Conservation (phyloP, 2,888 invertebrate species). For the Lasioglossum villosulum region DNA sequence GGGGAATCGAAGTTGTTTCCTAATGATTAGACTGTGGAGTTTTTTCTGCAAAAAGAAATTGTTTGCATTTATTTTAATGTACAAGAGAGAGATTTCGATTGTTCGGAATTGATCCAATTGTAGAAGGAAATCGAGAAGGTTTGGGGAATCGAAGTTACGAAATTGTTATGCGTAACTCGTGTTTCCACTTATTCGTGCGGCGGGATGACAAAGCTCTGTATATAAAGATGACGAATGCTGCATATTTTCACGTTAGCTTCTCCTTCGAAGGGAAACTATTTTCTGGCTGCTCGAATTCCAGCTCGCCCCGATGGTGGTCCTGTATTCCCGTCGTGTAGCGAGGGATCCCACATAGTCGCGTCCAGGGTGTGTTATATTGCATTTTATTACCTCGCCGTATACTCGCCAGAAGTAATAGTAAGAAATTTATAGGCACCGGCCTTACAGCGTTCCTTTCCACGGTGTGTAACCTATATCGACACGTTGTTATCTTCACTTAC, state of each 20-base stretch:
- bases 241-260: conserved; percentile 20
- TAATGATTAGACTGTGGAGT: no score
- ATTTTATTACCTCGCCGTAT: conserved; percentile 65
- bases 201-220: neutral
- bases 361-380: conserved; percentile 63
- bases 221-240: conserved; percentile 14
- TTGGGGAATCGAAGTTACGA: neutral
- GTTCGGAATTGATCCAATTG: neutral
- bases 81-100: neutral
- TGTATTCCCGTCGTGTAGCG: conserved; percentile 37
- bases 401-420: conserved; percentile 61
- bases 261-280: conserved; percentile 36
- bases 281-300: conserved; percentile 44
- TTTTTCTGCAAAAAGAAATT: neutral
- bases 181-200: neutral
- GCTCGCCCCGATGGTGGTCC: conserved; percentile 55
- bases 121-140: neutral
- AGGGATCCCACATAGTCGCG: conserved; percentile 45
- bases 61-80: neutral
- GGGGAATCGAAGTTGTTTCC: no score
- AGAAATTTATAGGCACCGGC: conserved; percentile 68
- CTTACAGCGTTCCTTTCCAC: conserved; percentile 55
- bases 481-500: conserved; percentile 70
- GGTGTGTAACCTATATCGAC: conserved; percentile 67
- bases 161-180: conserved; percentile 3